These are phyloP conservation scores for roundworm (Caenorhabditis elegans) DNA, from an alignment of 1,140 invertebrate species.

Conservation along the genomic window WBcel235 BX284606.5:10782001-10782500, in stretches of 20 bases:
- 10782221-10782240: neutral
- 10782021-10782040: constrained; percentile 45
- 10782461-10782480: neutral
- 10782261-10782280: neutral
- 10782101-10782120: neutral
- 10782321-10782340: neutral
- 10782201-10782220: neutral
- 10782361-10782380: neutral
- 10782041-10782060: constrained; percentile 43
- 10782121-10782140: neutral
- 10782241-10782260: neutral
- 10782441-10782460: neutral
- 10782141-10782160: neutral
- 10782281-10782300: neutral
- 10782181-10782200: neutral
- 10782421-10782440: too few relatives aligned
- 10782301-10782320: neutral
- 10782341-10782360: neutral
- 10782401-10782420: too few relatives aligned
- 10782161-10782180: neutral
- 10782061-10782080: neutral
- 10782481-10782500: neutral
- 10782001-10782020: constrained; percentile 45
- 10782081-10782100: neutral
- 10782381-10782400: neutral